Evolutionary conservation across 2,113 vertebrate species (phyloP).

Genomic region (Macquaria ambigua): DNA sequence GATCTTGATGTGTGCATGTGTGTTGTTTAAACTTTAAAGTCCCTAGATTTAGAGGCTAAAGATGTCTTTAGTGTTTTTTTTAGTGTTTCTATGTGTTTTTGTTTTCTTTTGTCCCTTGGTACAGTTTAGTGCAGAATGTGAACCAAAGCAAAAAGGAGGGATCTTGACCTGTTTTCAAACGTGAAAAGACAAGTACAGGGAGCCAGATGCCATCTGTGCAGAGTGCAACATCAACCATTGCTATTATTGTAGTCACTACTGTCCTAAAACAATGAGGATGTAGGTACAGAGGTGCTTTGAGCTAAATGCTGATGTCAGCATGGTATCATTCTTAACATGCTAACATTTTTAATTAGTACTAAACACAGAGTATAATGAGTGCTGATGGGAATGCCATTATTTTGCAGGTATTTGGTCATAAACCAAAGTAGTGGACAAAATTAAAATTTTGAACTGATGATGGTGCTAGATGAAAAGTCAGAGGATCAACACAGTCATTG

Average conservation of each 20-base stretch:
- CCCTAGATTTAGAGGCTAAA: not conserved
- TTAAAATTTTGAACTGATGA: not conserved
- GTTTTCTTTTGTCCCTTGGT: not conserved
- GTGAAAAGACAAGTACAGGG: conserved; percentile 15
- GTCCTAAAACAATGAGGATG: conserved; percentile 18
- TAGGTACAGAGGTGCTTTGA: too few species aligned
- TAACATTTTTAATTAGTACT: not conserved
- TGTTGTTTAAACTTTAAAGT: not conserved
- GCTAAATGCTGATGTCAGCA: too few species aligned
- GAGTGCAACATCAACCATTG: conserved; percentile 25
- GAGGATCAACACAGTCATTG: not conserved
- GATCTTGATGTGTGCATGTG: not conserved
- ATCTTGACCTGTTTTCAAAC: conserved; percentile 41
- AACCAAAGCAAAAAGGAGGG: not conserved
- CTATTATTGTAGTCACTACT: not conserved
- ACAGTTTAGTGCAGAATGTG: conserved; percentile 11
- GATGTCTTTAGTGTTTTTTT: not conserved
- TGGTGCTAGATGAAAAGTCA: not conserved
- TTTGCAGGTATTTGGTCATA: not conserved
- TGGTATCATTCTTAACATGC: not conserved
- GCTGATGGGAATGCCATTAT: not conserved
- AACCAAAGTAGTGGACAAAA: not conserved
- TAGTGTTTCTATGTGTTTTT: not conserved
- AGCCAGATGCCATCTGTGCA: conserved; percentile 27
- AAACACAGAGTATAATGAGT: not conserved